Percentiles rank a stretch among this genome's conserved stretches.
phyloP scores from a whole-genome alignment of 2,888 invertebrate genomes.

The Cotesia congregata region DNA sequence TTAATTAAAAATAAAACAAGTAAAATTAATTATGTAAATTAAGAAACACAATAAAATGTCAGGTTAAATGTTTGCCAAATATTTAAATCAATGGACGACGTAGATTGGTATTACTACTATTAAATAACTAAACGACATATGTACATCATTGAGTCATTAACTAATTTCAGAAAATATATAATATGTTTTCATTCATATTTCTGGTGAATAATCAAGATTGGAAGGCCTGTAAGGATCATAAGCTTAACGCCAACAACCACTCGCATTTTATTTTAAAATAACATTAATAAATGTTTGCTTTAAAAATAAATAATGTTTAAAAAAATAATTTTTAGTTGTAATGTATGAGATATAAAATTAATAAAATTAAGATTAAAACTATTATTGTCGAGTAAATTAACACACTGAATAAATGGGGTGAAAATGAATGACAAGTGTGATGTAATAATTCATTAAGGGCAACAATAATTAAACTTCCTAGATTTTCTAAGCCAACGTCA shows the following conservation, averaged over 20 bases:
- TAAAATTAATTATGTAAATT: neutral
- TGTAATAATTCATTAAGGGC: slow-evolving; percentile 63
- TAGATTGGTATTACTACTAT: slow-evolving; percentile 16
- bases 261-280: neutral
- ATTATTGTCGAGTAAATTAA: neutral
- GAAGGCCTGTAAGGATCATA: slow-evolving; percentile 21
- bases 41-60: slow-evolving; percentile 4
- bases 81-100: slow-evolving; percentile 20
- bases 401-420: neutral
- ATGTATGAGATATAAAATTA: no score
- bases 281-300: neutral
- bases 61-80: neutral
- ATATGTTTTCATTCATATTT: slow-evolving; percentile 34
- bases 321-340: no score
- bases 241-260: neutral
- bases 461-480: slow-evolving; percentile 54
- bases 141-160: slow-evolving; percentile 40
- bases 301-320: no score
- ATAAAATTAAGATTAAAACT: neutral
- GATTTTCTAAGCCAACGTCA: slow-evolving; percentile 64
- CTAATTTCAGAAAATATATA: slow-evolving; percentile 45
- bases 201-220: slow-evolving; percentile 35
- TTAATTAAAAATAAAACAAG: neutral
- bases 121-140: slow-evolving; percentile 21
- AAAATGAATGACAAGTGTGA: neutral